Conservation (phyloP, 2,113 vertebrate species). For the Junco hyemalis region DNA sequence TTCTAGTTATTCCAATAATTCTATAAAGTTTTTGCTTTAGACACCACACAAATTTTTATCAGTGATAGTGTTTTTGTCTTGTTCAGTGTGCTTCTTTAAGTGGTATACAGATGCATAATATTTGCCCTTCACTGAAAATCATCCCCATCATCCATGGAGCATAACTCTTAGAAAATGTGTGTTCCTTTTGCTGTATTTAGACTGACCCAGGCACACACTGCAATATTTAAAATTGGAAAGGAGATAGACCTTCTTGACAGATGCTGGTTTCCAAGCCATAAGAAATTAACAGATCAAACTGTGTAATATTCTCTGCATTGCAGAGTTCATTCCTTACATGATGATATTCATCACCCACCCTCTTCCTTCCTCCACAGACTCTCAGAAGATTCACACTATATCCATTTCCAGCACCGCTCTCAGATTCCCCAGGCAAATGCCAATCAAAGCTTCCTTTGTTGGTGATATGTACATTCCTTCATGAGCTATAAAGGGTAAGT, state of each 20-base stretch:
- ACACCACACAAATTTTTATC: not conserved
- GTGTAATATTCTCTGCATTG: not conserved
- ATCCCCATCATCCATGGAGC: not conserved
- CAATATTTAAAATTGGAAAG: not conserved
- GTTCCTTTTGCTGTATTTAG: not conserved
- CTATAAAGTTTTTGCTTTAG: not conserved
- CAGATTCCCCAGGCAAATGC: slow-evolving; percentile 47
- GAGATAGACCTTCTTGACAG: not conserved
- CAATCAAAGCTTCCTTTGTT: slow-evolving; percentile 60
- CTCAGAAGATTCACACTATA: slow-evolving; percentile 63
- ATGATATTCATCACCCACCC: slow-evolving; percentile 28
- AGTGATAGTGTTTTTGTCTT: not conserved
- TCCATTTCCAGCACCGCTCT: slow-evolving; percentile 44
- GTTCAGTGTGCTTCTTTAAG: not conserved
- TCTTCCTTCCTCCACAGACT: slow-evolving; percentile 62
- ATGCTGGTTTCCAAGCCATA: not conserved
- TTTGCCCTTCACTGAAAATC: not conserved
- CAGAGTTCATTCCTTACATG: not conserved
- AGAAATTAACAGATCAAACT: not conserved
- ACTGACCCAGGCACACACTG: not conserved
- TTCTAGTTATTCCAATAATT: not conserved
- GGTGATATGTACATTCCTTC: slow-evolving; percentile 42
- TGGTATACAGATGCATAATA: not conserved
- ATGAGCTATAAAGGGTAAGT: slow-evolving; percentile 58
- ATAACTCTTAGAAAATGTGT: not conserved